Evolutionary conservation across 2,888 invertebrate genomes (phyloP), one percentile per base, ranked within the genome.

Genomic region (Smittia aterrima): DNA sequence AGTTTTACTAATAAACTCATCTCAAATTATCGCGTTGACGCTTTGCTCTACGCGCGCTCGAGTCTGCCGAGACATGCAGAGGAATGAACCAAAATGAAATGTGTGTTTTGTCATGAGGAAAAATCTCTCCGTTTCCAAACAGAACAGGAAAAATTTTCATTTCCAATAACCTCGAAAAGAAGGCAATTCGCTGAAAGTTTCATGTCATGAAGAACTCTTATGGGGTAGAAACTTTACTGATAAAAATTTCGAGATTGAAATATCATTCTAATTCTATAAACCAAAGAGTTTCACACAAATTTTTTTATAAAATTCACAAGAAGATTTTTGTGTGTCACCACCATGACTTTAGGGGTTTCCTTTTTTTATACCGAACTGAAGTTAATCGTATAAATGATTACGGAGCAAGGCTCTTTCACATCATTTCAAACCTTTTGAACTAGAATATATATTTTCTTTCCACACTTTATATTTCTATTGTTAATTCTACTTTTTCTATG

Each of bases 121-220:
- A 58, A 24, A 20, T 18, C 58, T 58, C 58, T 58, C 16, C 4
- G 58, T 47, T 2, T 58, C 25, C 25, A 64, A 64, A 64, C 64
- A 22, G 64, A 27, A 64, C 22, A 64, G 38, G 20, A 40, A 67
- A 66, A 67, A 40, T 66, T 66, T 66, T 66, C 72, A 54, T 72
- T 72, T 72, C 72, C 72, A 72, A 72, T 72, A 72, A 62, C 72
- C 72, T 58, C 72, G 53, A 72, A 72, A 64, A 64, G 27, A 64
- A 22, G 25, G 9, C 1, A 11, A 64, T n/a, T n/a, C n/a, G n/a
- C n/a, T n/a, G n/a, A 58, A 58, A 58, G 3, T 47, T 47, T 47
- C 9, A 58, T 58, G 4, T 7, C 9, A 58, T 58, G 58, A 20
- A 11, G 18, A 22, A 13, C 13, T 22, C 25, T 3, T 64, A 3